These are phyloP conservation scores for Loris lydekkerianus DNA, from an alignment of 2,797 vertebrate genomes.

Conservation along the genomic window DNA sequence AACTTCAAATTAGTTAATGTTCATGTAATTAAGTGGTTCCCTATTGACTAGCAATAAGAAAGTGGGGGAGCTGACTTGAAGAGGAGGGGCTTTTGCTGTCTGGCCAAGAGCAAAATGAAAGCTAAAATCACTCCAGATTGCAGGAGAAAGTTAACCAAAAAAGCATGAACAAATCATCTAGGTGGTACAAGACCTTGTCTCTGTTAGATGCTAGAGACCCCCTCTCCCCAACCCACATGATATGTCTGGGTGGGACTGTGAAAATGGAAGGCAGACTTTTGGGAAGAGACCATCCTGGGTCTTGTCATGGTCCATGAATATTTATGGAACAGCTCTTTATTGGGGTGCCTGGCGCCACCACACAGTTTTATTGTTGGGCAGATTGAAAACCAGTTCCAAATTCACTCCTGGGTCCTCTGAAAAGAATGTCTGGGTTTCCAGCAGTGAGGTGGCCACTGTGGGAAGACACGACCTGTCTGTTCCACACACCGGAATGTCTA, in stretches of 20 bases:
- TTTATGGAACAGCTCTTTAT: constrained; percentile 68
- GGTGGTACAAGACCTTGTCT: background rate
- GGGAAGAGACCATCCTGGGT: background rate
- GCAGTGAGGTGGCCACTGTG: background rate
- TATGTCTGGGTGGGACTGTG: background rate
- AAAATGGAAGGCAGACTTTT: background rate
- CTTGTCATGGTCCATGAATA: constrained; percentile 69
- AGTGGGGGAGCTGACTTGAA: background rate
- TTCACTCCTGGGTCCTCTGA: constrained; percentile 27
- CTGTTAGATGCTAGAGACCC: background rate
- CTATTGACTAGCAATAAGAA: constrained; percentile 40
- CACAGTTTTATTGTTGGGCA: constrained; percentile 73
- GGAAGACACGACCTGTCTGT: background rate
- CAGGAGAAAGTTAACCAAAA: background rate
- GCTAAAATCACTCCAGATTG: constrained; percentile 28
- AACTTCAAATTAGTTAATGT: constrained; percentile 83
- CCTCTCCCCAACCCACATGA: background rate
- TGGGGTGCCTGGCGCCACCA: constrained; percentile 54
- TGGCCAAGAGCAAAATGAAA: constrained; percentile 46
- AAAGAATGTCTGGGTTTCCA: constrained; percentile 68
- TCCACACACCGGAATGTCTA: background rate
- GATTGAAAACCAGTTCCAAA: constrained; percentile 51
- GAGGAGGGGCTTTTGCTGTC: constrained; percentile 60
- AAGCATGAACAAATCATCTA: background rate
- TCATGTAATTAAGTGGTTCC: constrained; percentile 75